These are phyloP conservation scores for Caprella mutica DNA, from an alignment of 2,888 invertebrate species.

Conservation along the genomic window DNA sequence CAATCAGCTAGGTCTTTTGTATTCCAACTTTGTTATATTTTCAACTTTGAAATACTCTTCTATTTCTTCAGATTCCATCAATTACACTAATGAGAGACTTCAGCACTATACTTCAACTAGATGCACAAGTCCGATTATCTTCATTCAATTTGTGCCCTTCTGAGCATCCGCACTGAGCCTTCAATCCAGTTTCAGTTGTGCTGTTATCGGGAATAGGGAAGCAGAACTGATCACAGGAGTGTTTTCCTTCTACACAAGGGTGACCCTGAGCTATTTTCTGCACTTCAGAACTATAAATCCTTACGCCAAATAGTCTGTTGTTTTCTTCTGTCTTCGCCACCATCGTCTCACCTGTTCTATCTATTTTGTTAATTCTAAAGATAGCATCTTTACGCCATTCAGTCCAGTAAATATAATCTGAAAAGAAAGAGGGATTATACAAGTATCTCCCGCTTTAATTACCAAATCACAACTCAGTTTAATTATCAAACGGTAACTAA, in stretches of 20 bases:
- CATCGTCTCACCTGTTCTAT: conserved; percentile 74
- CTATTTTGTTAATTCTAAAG: conserved; percentile 73
- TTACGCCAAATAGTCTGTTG: conserved; percentile 80
- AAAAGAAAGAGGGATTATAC: background rate
- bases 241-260: conserved; percentile 72
- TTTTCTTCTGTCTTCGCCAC: conserved; percentile 79
- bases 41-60: no score
- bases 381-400: conserved; percentile 96
- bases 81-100: no score
- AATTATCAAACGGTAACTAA: no score
- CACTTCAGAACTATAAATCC: conserved; percentile 48
- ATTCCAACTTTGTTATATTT: no score
- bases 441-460: background rate
- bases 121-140: conserved; percentile 60
- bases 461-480: no score
- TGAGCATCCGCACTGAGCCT: conserved; percentile 66
- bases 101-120: no score
- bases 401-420: conserved; percentile 87
- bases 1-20: no score
- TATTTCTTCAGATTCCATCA: no score
- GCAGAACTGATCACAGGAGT: conserved; percentile 88
- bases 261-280: conserved; percentile 60
- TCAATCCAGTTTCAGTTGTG: conserved; percentile 14
- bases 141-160: conserved; percentile 69
- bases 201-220: conserved; percentile 64